Evolutionary conservation across 2,888 invertebrate genomes (phyloP), one percentile per base, ranked within the genome.

Genomic region (Tetramorium bicarinatum): DNA sequence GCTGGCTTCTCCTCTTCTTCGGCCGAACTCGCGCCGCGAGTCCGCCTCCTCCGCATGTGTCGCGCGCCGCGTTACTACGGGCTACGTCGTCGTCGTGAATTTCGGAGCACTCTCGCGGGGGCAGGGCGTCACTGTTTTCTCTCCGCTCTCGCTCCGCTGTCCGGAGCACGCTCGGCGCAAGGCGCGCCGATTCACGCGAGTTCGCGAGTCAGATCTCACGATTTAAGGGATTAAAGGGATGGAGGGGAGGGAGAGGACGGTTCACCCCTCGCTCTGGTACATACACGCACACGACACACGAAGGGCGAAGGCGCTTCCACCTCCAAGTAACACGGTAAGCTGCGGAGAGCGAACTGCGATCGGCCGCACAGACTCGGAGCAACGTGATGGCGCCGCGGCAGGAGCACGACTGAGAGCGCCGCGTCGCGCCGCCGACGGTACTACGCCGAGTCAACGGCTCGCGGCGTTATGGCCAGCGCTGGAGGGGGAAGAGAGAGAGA

Each of bases 341-440:
- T 13, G 71, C 72, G 61, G 64, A 86, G 88, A 89, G 87, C 90
- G 80, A 90, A 90, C 90, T 90, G 90, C 67, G 85, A 84, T 66
- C 61, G 49, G 71, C 34, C 66, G 64, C 66, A 21, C 54, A 15
- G 52, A 75, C 44, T 61, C 52, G 61, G 21, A n/a, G 69, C 83
- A 69, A 89, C 89, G 64, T 77, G 87, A 86, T 89, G 89, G 89
- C 89, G 89, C 89, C 86, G 87, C 89, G 87, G 66, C 84, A 62
- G 74, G 74, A 82, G 77, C 75, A 72, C 83, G 84, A 87, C 89
- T 84, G 87, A 74, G 44, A 15, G 69, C n/a, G 79, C 9, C 85
- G 82, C 15, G 54, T 52, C 29, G 69, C 88, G 79, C 80, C 69
- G 13, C 84, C 9, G 25, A 15, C 72, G 88, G 74, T 47, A 87